Evolutionary conservation across 2,888 invertebrate species (phyloP).

Genomic region (Linnaemya vulpina): DNA sequence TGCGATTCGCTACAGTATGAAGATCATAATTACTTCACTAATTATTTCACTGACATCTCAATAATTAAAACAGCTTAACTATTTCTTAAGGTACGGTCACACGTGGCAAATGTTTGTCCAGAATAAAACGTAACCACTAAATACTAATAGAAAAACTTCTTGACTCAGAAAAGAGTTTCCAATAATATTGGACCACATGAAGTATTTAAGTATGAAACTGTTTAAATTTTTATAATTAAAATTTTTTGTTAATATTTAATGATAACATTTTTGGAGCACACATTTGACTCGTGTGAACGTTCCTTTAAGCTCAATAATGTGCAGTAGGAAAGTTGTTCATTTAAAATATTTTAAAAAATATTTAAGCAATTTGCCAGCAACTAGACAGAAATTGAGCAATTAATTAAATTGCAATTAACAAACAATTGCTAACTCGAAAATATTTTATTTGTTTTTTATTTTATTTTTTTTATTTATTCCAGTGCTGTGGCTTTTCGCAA

Average conservation of each 20-base stretch:
- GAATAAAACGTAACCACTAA: no score
- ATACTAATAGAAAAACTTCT: no score
- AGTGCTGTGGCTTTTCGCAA: not conserved
- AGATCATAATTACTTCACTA: not conserved
- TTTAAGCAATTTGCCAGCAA: slow-evolving; percentile 28
- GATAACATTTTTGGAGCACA: no score
- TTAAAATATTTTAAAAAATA: slow-evolving; percentile 25
- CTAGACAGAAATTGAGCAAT: slow-evolving; percentile 63
- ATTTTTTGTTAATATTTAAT: no score
- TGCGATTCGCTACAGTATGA: not conserved
- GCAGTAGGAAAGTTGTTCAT: slow-evolving; percentile 5
- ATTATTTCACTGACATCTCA: slow-evolving; percentile 3
- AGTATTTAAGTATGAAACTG: no score
- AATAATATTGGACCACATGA: no score
- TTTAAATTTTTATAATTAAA: no score
- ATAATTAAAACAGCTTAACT: slow-evolving; percentile 31
- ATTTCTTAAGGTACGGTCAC: no score
- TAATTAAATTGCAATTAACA: slow-evolving; percentile 69
- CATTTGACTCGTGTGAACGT: no score
- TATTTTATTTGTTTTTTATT: slow-evolving; percentile 37
- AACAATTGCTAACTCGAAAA: slow-evolving; percentile 60
- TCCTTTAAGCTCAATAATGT: slow-evolving; percentile 5
- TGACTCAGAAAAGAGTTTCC: no score
- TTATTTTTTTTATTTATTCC: not conserved
- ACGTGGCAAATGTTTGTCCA: no score